phyloP scores from a whole-genome alignment of 1,140 invertebrate genomes.

The Rhysida immarginata region DNA sequence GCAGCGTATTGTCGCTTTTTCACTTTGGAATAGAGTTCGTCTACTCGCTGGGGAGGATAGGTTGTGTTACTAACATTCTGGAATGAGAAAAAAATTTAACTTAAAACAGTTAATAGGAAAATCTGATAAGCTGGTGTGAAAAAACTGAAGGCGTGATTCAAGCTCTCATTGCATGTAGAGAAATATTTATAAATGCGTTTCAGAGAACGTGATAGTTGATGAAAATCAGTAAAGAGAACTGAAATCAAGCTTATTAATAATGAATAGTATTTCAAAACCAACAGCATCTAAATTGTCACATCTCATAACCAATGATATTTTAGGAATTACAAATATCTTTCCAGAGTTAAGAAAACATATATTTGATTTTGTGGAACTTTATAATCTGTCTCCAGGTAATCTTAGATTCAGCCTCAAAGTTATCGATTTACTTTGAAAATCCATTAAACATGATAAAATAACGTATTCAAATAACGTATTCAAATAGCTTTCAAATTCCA shows the following conservation, averaged over 20 bases:
- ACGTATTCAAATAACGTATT: no score
- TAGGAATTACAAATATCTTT: no score
- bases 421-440: no score
- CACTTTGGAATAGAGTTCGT: neutral
- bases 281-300: no score
- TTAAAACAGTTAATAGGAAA: neutral
- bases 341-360: no score
- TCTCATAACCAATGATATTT: no score
- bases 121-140: neutral
- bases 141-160: neutral
- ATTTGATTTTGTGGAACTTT: no score
- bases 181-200: neutral
- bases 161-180: neutral
- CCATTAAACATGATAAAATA: no score
- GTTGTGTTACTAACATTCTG: neutral
- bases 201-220: neutral
- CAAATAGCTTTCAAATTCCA: no score
- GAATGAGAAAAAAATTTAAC: neutral
- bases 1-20: conserved; percentile 1
- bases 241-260: neutral
- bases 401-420: no score
- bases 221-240: neutral
- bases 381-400: no score
- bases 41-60: neutral
- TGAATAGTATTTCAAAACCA: neutral